Conservation (phyloP, 2,888 invertebrate genomes). For the Molanna angustata region DNA sequence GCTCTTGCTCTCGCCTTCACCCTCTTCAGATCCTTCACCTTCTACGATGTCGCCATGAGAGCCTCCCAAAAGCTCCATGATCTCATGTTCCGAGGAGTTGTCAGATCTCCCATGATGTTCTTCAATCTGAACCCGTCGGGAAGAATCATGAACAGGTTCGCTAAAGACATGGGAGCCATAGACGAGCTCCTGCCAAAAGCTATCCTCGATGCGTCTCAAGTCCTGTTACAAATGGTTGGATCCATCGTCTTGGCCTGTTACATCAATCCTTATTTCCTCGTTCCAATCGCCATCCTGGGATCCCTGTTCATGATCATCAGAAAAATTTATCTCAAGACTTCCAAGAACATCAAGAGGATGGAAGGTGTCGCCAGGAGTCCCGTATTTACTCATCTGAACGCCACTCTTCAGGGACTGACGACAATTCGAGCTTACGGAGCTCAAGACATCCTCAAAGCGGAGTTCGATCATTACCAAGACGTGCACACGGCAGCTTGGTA, state of each 20-base stretch:
- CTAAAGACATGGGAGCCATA: constrained; percentile 81
- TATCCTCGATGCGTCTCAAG: constrained; percentile 63
- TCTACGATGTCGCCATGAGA: constrained; percentile 54
- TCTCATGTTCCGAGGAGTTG: constrained; percentile 53
- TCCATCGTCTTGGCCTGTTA: constrained; percentile 62
- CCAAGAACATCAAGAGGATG: constrained; percentile 64
- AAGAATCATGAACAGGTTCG: constrained; percentile 73
- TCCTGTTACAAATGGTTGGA: constrained; percentile 48
- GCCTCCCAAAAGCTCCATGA: constrained; percentile 58
- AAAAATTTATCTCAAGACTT: constrained; percentile 63
- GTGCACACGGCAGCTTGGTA: constrained; percentile 66
- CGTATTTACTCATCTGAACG: constrained; percentile 78
- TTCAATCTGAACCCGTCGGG: constrained; percentile 84
- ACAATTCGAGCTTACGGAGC: constrained; percentile 73
- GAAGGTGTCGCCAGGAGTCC: constrained; percentile 74
- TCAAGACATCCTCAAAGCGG: constrained; percentile 61
- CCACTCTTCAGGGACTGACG: constrained; percentile 72
- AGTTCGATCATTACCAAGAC: constrained; percentile 60
- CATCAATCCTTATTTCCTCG: constrained; percentile 55
- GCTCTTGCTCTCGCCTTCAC: constrained; percentile 46
- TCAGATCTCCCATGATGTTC: constrained; percentile 58
- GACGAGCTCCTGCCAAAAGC: constrained; percentile 74
- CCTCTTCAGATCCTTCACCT: constrained; percentile 51
- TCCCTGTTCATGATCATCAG: constrained; percentile 59
- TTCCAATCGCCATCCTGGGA: constrained; percentile 57